These are phyloP conservation scores for Gastrophryne carolinensis DNA, from an alignment of 2,797 vertebrate genomes.

Conservation along the genomic window DNA sequence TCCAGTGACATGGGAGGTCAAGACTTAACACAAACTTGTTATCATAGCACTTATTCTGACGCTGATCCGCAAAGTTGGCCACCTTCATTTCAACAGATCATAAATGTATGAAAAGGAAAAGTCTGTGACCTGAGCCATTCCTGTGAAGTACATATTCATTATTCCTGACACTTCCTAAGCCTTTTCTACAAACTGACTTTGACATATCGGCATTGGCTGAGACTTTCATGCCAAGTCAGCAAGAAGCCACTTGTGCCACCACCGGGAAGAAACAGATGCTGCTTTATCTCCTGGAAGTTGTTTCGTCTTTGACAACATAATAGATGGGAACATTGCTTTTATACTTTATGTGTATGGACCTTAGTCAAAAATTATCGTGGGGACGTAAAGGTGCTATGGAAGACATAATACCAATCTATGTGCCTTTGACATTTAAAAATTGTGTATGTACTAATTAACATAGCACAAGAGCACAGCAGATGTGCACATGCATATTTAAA, in stretches of 20 bases:
- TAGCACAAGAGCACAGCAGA: neutral
- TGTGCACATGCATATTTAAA: neutral
- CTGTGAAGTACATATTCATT: conserved; percentile 41
- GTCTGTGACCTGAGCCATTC: conserved; percentile 30
- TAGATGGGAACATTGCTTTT: neutral
- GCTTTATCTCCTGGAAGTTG: conserved; percentile 21
- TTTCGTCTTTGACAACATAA: conserved; percentile 5
- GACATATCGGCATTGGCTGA: conserved; percentile 35
- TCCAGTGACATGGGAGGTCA: conserved; percentile 16
- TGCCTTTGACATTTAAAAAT: no score
- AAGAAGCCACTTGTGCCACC: conserved; percentile 26
- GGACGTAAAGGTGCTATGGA: no score
- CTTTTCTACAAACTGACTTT: conserved; percentile 35
- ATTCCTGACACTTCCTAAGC: conserved; percentile 29
- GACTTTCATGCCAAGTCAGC: conserved; percentile 32
- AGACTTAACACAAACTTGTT: conserved; percentile 37
- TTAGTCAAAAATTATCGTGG: no score
- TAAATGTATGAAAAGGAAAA: conserved; percentile 4
- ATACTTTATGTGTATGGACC: neutral
- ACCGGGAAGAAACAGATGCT: conserved; percentile 20
- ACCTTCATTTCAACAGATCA: conserved; percentile 30
- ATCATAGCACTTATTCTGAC: conserved; percentile 19
- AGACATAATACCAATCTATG: no score
- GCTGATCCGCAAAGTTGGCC: neutral
- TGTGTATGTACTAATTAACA: neutral